Evolutionary conservation across 2,888 invertebrate species (phyloP), one percentile per base, ranked within the genome.

Genomic region (Lysandra coridon): DNA sequence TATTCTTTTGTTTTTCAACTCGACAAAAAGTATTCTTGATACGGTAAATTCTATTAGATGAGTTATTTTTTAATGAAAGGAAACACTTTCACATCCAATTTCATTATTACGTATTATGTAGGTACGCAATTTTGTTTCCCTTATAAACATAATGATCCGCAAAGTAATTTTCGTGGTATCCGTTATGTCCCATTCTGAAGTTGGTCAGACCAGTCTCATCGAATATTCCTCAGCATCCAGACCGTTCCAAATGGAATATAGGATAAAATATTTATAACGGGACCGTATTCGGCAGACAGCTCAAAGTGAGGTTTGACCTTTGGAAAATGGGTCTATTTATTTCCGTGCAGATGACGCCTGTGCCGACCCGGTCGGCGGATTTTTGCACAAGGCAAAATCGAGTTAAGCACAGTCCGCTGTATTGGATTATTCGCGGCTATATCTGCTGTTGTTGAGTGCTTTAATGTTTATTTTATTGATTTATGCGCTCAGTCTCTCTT

Each of bases 251-350:
- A 81, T 44, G 77, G 81, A 82, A 84, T 82, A 82, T 79, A 57
- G 80, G 81, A 81, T 83, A 81, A 81, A 83, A 83, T 82, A 84
- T 84, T 83, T 83, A 83, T 81, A 81, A 82, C 74, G 77, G 75
- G 80, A 78, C 80, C 80, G 82, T 83, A 83, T 84, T 81, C 79
- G 79, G 79, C 79, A 78, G 76, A 80, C 81, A 73, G 75, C 75
- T 57, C 49, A 75, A 75, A 75, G 75, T 49, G 81, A 76, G 75
- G 78, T 80, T 78, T 82, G 81, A 83, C 83, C 81, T 83, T 82
- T 83, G 49, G 60, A 82, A 79, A 81, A 80, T 78, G 79, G 79
- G 80, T 80, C 78, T 78, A 78, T 81, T 80, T 82, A 82, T 83
- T 81, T 82, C 80, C 80, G 81, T 80, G 74, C 74, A 79, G 83